Conservation (phyloP, 2,113 vertebrate genomes). For the Sylvilagus bachmani region DNA sequence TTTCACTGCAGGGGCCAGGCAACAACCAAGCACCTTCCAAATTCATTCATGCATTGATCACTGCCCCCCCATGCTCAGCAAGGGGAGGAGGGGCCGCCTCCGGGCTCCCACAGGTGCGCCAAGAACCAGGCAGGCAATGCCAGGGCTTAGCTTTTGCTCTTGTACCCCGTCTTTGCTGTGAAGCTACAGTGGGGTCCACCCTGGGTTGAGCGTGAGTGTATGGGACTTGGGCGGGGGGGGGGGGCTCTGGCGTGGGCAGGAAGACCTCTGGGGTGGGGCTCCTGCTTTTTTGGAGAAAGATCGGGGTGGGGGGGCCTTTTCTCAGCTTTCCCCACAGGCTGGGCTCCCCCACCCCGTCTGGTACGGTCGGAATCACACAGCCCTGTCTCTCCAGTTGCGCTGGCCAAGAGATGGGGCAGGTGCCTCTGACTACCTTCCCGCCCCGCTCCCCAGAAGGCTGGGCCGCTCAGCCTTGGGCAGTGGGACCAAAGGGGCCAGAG, state of each 20-base stretch:
- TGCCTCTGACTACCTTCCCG: no score
- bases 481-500: neutral
- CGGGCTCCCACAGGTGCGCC: neutral
- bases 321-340: neutral
- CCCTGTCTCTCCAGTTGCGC: neutral
- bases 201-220: no score
- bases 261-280: neutral
- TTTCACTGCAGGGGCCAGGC: neutral
- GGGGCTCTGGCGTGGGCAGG: neutral
- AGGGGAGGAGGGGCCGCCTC: neutral
- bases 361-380: neutral
- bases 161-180: neutral
- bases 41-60: neutral
- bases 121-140: neutral
- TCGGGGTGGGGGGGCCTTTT: neutral
- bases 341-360: no score
- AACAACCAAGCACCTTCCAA: neutral
- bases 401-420: neutral
- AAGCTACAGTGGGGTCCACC: fast-evolving
- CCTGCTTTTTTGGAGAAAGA: neutral
- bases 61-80: neutral
- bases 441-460: neutral
- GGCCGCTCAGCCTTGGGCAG: neutral
- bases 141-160: neutral
- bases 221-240: neutral